Percentiles rank a stretch among this genome's conserved stretches.
phyloP scores from a whole-genome alignment of 2,113 vertebrate species.

The Podarcis muralis region DNA sequence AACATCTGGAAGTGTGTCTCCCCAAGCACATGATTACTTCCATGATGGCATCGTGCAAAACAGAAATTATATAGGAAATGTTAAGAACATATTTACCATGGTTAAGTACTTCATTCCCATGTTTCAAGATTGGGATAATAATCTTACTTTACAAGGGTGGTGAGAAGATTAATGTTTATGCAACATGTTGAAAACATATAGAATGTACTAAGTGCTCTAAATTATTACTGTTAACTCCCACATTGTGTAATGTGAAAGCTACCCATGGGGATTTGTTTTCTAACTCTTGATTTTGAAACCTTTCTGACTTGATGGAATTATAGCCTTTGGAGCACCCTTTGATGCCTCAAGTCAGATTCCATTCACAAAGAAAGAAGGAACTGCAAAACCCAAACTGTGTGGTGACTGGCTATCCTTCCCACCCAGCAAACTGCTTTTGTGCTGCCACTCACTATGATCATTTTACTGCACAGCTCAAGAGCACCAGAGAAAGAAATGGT shows the following conservation, averaged over 20 bases:
- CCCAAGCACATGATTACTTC: neutral
- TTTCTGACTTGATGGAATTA: neutral
- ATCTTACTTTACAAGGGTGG: neutral
- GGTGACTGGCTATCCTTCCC: no score
- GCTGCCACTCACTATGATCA: neutral
- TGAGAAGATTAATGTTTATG: constrained; percentile 27
- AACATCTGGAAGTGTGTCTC: constrained; percentile 14
- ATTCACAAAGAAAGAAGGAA: neutral
- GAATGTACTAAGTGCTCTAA: neutral
- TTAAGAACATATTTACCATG: constrained; percentile 6
- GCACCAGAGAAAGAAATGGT: neutral
- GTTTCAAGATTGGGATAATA: neutral
- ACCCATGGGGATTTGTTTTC: constrained; percentile 8
- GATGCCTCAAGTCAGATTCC: neutral
- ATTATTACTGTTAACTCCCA: neutral
- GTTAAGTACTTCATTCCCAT: constrained; percentile 8
- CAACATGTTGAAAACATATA: neutral
- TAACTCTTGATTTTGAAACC: neutral
- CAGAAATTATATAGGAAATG: neutral
- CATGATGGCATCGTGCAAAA: neutral
- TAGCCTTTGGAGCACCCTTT: neutral
- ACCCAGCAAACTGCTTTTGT: neutral
- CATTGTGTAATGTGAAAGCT: neutral
- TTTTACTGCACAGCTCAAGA: neutral
- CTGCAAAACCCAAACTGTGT: neutral